A percentile compares a stretch with the other conserved stretches of the same genome.
phyloP scores from a whole-genome alignment of 2,113 vertebrate genomes.

The Pontoporia blainvillei region DNA sequence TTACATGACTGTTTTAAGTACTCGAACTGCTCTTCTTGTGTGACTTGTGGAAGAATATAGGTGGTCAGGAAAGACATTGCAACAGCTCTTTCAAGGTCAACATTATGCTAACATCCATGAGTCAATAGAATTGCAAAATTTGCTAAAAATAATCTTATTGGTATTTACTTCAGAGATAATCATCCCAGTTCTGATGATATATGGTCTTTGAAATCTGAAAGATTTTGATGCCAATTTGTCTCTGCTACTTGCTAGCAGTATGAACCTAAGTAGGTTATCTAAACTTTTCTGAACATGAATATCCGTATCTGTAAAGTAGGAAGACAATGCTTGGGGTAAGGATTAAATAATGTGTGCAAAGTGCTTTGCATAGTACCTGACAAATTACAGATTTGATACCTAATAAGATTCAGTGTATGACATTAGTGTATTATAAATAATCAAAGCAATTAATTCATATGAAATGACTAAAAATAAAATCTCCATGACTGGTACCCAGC shows the following conservation, averaged over 20 bases:
- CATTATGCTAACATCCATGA: not conserved
- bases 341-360: not conserved
- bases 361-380: not conserved
- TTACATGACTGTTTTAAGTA: not conserved
- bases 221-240: not conserved
- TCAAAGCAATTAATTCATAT: not conserved
- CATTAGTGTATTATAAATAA: not conserved
- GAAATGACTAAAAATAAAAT: not conserved
- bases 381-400: not conserved
- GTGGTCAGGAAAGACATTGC: not conserved
- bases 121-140: slow-evolving; percentile 13
- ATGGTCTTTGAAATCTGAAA: not conserved
- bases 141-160: not conserved
- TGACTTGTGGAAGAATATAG: not conserved
- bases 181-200: not conserved
- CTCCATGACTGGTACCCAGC: not conserved
- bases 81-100: not conserved
- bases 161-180: slow-evolving; percentile 18
- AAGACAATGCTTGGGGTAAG: not conserved
- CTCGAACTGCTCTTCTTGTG: not conserved
- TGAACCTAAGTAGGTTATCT: not conserved
- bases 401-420: not conserved
- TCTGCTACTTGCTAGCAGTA: not conserved
- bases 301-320: not conserved
- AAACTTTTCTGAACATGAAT: not conserved